Evolutionary conservation across 1,140 invertebrate species (phyloP).

Genomic region (Neomicropteryx cornuta): DNA sequence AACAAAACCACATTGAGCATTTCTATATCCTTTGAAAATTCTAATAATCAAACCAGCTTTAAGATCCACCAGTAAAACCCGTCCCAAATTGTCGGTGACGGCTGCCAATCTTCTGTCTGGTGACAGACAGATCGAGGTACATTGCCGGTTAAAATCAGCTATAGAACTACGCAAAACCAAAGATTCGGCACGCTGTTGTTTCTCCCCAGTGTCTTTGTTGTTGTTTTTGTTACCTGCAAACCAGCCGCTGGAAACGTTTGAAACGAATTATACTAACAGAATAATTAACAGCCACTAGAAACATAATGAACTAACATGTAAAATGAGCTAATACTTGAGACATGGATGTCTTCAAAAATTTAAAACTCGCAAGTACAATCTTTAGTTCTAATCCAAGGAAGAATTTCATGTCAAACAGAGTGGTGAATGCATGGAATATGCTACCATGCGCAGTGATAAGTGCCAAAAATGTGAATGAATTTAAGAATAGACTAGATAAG

Average conservation of each 20-base stretch:
- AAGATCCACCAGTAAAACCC: constrained; percentile 77
- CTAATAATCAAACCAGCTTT: constrained; percentile 65
- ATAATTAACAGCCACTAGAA: neutral
- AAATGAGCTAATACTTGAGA: constrained; percentile 1
- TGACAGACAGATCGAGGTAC: constrained; percentile 59
- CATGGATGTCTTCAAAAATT: too few species aligned
- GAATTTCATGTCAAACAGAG: too few species aligned
- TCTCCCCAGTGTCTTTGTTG: constrained; percentile 27
- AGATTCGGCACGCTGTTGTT: constrained; percentile 44
- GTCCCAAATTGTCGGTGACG: constrained; percentile 74
- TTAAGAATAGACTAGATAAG: too few species aligned
- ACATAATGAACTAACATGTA: neutral
- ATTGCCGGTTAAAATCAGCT: constrained; percentile 69
- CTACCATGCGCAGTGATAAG: too few species aligned
- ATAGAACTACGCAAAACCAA: constrained; percentile 69
- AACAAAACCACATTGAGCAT: constrained; percentile 87
- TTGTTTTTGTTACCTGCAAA: constrained; percentile 43
- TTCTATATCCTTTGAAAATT: constrained; percentile 90
- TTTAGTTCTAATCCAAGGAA: too few species aligned
- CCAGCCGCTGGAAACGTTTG: constrained; percentile 35
- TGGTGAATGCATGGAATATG: too few species aligned
- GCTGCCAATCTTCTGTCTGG: constrained; percentile 71
- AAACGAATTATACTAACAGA: neutral
- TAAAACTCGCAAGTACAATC: too few species aligned
- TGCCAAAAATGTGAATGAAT: too few species aligned